These are phyloP conservation scores for Zosterops hypoxanthus DNA, from an alignment of 2,113 vertebrate species.

Conservation along the genomic window DNA sequence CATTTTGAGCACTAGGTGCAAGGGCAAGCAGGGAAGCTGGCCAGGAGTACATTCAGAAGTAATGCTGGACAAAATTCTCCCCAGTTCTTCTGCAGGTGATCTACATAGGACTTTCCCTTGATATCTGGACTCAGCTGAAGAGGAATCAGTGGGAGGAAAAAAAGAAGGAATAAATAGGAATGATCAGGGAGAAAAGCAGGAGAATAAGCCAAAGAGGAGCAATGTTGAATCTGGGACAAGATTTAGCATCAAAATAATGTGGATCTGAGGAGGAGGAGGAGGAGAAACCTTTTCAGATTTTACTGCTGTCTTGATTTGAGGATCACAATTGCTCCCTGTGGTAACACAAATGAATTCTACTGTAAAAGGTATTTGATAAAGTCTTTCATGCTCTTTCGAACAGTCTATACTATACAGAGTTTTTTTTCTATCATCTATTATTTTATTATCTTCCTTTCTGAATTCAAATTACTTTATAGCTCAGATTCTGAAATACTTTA, in stretches of 20 bases:
- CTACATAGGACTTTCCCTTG: neutral
- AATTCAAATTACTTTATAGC: conserved; percentile 48
- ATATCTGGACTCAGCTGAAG: neutral
- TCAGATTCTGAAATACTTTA: conserved; percentile 1
- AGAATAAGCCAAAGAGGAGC: neutral
- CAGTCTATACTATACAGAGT: neutral
- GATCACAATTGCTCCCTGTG: conserved; percentile 34
- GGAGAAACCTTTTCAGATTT: conserved; percentile 7
- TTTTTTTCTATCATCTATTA: conserved; percentile 45
- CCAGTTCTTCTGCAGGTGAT: neutral
- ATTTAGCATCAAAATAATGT: neutral
- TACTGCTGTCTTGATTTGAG: conserved; percentile 17
- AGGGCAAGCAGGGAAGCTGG: neutral
- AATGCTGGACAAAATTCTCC: neutral
- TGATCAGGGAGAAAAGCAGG: neutral
- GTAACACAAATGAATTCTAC: conserved; percentile 47
- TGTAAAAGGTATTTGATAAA: conserved; percentile 53
- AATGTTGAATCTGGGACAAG: neutral
- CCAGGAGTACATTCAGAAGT: neutral
- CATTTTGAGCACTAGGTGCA: neutral
- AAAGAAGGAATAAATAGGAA: neutral
- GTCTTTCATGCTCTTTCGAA: conserved; percentile 48
- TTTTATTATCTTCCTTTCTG: conserved; percentile 64
- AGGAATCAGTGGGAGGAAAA: neutral
- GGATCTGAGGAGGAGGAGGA: neutral